These are phyloP conservation scores for Lucilia sericata DNA, from an alignment of 1,140 invertebrate genomes.

Conservation along the genomic window DNA sequence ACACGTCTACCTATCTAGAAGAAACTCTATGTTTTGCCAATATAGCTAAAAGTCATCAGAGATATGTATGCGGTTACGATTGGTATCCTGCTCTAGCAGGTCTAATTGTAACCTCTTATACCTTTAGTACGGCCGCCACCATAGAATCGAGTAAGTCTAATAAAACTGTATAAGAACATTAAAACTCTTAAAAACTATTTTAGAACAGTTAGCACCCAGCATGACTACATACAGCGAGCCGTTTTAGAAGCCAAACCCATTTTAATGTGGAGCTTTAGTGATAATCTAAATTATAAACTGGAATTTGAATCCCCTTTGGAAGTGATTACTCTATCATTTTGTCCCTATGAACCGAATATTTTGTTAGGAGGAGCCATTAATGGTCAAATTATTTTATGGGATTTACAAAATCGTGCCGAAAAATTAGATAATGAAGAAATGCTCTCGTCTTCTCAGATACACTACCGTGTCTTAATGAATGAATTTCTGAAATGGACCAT, in stretches of 20 bases:
- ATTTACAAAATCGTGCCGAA: conserved; percentile 77
- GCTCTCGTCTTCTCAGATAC: conserved; percentile 74
- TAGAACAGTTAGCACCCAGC: conserved; percentile 36
- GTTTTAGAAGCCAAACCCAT: conserved; percentile 72
- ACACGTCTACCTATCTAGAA: conserved; percentile 58
- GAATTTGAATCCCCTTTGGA: conserved; percentile 76
- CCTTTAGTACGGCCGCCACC: conserved; percentile 64
- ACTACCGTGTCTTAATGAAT: conserved; percentile 73
- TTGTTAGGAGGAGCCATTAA: conserved; percentile 79
- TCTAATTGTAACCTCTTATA: conserved; percentile 75
- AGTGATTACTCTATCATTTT: conserved; percentile 75
- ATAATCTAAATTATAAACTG: conserved; percentile 77
- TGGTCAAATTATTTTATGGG: conserved; percentile 81
- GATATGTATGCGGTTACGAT: conserved; percentile 73
- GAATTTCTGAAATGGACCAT: conserved; percentile 78
- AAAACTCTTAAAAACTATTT: not conserved
- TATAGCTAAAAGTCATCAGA: conserved; percentile 62
- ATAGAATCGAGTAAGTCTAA: conserved; percentile 46
- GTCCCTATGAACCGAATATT: conserved; percentile 76
- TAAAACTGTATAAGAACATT: not conserved
- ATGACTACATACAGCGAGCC: conserved; percentile 70
- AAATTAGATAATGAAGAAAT: conserved; percentile 73
- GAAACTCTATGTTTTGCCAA: conserved; percentile 66
- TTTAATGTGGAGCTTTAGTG: conserved; percentile 79
- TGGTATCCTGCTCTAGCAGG: conserved; percentile 80